Evolutionary conservation across 2,888 invertebrate species (phyloP).

Genomic region (Tuta absoluta): DNA sequence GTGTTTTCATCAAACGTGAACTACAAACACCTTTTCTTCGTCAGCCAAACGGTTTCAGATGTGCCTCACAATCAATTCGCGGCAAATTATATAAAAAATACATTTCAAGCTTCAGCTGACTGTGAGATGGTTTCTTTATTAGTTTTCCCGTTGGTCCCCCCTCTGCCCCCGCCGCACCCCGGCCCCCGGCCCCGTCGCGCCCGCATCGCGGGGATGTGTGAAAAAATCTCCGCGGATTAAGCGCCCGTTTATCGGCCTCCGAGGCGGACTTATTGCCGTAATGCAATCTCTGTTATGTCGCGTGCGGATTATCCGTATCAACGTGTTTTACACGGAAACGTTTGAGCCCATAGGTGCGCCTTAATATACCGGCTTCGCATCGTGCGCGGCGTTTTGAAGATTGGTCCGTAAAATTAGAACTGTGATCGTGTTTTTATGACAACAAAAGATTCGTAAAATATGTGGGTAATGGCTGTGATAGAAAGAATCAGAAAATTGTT

Average conservation of each 20-base stretch:
- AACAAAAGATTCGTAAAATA: not conserved
- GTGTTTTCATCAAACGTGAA: not conserved
- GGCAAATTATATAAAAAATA: constrained; percentile 83
- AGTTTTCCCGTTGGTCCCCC: constrained; percentile 71
- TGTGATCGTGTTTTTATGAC: not conserved
- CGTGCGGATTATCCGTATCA: constrained; percentile 71
- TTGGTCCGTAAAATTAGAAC: constrained; percentile 9
- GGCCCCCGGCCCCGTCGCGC: constrained; percentile 35
- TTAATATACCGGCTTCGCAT: constrained; percentile 28
- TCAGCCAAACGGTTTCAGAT: constrained; percentile 50
- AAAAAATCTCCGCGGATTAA: constrained; percentile 75
- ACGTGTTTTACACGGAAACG: constrained; percentile 57
- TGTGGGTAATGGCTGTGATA: not conserved
- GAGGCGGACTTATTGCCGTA: constrained; percentile 73
- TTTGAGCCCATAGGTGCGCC: constrained; percentile 33
- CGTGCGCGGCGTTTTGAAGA: constrained; percentile 8
- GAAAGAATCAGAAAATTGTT: too few relatives aligned
- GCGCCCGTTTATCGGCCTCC: constrained; percentile 70
- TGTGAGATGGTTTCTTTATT: constrained; percentile 81
- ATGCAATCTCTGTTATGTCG: constrained; percentile 79
- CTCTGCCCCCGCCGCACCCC: constrained; percentile 42
- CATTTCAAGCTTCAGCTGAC: constrained; percentile 81
- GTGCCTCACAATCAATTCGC: constrained; percentile 72
- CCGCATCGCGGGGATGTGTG: constrained; percentile 71
- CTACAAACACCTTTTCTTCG: constrained; percentile 9